A percentile compares a stretch with the other conserved stretches of the same genome.
phyloP scores from a whole-genome alignment of 2,797 vertebrate genomes.

The Falco concolor region DNA sequence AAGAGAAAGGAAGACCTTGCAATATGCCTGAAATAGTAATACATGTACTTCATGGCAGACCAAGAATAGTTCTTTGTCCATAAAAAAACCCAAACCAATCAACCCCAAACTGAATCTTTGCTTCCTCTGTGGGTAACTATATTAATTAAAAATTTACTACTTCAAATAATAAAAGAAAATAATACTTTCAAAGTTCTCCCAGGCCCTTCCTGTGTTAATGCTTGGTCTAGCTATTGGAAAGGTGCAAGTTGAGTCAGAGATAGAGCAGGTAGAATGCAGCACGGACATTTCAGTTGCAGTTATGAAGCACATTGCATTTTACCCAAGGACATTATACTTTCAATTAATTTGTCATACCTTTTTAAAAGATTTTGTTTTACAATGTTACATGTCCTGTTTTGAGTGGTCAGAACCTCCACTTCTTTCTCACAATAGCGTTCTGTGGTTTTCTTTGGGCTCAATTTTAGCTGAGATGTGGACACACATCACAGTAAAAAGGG shows the following conservation, averaged over 20 bases:
- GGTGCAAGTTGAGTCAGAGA: not conserved
- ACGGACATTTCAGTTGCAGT: not conserved
- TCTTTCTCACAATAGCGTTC: not conserved
- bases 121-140: not conserved
- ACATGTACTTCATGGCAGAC: not conserved
- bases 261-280: not conserved
- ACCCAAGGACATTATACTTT: not conserved
- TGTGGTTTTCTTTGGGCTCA: not conserved
- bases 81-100: accelerated
- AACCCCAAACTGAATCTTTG: not conserved
- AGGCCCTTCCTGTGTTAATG: not conserved
- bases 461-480: not conserved
- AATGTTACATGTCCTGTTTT: not conserved
- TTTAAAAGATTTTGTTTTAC: not conserved
- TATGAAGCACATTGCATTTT: not conserved
- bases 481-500: not conserved
- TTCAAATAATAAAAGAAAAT: not conserved
- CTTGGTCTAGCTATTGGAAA: not conserved
- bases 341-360: not conserved
- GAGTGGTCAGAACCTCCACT: not conserved
- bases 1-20: not conserved
- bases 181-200: not conserved
- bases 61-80: not conserved
- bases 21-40: not conserved
- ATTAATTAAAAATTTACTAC: not conserved